Percentiles rank a stretch among this genome's conserved stretches.
These are phyloP conservation scores for Gila robusta DNA, from an alignment of 2,797 vertebrate species.

Conservation along the genomic window DNA sequence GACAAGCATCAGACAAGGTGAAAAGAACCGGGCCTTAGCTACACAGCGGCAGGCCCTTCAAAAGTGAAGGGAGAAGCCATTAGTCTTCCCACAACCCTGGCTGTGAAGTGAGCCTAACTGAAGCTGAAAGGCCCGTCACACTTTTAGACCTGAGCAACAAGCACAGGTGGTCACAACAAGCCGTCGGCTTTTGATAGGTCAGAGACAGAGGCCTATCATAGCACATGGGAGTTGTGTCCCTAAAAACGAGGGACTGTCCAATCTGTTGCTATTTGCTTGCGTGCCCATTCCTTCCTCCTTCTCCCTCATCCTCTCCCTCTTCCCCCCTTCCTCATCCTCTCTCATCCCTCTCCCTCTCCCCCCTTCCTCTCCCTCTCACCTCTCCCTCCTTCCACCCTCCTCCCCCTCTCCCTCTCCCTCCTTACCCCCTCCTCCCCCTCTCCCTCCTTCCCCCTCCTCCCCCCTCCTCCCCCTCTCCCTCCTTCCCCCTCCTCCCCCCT, in stretches of 20 bases:
- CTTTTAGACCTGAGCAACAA: constrained; percentile 59
- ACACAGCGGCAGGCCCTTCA: constrained; percentile 48
- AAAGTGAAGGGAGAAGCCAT: constrained; percentile 64
- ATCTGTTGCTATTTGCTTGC: constrained; percentile 64
- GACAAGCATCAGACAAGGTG: constrained; percentile 58
- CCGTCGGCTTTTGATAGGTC: constrained; percentile 69
- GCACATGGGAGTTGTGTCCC: constrained; percentile 64
- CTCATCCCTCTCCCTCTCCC: too few species aligned
- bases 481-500: too few species aligned
- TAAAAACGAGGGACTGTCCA: constrained; percentile 65
- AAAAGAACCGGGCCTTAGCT: constrained; percentile 57
- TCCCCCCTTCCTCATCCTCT: too few species aligned
- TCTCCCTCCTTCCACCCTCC: too few species aligned
- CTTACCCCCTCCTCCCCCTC: too few species aligned
- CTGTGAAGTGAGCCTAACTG: constrained; percentile 61
- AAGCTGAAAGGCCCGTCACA: constrained; percentile 63
- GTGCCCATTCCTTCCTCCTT: background rate
- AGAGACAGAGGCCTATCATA: constrained; percentile 64
- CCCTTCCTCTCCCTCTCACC: too few species aligned
- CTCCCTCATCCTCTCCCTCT: background rate
- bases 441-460: too few species aligned
- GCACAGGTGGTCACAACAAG: constrained; percentile 69
- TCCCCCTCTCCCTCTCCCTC: too few species aligned
- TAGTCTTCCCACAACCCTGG: constrained; percentile 58
- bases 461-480: too few species aligned